Evolutionary conservation across 1,140 invertebrate genomes (phyloP), one percentile per base, ranked within the genome.

Genomic region (Laupala kohalensis): DNA sequence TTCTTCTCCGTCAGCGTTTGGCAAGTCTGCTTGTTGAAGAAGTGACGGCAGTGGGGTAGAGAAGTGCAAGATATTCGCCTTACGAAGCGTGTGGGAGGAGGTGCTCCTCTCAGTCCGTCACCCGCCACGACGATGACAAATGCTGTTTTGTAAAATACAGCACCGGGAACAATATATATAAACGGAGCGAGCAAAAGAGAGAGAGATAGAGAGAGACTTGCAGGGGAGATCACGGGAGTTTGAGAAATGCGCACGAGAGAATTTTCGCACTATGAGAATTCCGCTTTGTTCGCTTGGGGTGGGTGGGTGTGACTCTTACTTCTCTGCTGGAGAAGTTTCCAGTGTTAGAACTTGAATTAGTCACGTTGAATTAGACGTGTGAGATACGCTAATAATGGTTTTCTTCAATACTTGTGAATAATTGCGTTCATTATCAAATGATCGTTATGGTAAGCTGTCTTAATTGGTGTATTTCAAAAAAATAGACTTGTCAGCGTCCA

Each of bases 61-160:
- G 26, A 25, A 25, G 24, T 65, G 24, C 64, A 65, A 65, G 64
- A 65, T 65, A 4, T 9, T 9, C 25, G 64, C n/a, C n/a, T 65
- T 0, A 23, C n/a, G n/a, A 29, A 26, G 62, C 0, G 5, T 53
- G 0, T 15, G 0, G 12, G 24, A 4, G 69, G 27, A 53, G 25
- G 63, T 26, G 25, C 19, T 4, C 6, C 25, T 64, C 63, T 23
- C 24, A 27, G 70, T 65, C 63, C 37, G 37, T 64, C n/a, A 65
- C 53, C 26, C 62, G 63, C 26, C 64, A 24, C 13, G 63, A 66
- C 63, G 70, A 71, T 71, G 70, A 71, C 70, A 71, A 71, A 71
- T 71, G 70, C 70, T 66, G 70, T 64, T 64, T 26, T 68, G 67
- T 29, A 68, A 68, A 68, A 68, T 68, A 23, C 27, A 68, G 67